Evolutionary conservation across 2,797 vertebrate species (phyloP), one percentile per base, ranked within the genome.

Genomic region (Melanotaenia boesemani): DNA sequence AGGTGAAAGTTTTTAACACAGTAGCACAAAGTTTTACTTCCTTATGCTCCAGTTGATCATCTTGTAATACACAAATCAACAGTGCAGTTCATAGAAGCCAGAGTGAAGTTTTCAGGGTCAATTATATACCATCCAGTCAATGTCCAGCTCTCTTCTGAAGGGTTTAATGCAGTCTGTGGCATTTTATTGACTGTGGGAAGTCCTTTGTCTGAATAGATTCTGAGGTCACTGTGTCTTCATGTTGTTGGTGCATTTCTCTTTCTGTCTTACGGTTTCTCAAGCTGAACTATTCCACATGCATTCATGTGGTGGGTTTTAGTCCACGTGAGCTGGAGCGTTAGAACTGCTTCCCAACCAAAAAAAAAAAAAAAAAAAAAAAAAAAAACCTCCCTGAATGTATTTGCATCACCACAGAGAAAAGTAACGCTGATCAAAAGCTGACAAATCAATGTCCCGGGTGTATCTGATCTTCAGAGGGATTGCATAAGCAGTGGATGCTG

Each of bases 1-100:
- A 34, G 8, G 37, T 60, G n/a, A 44, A 82, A 44, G 22, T 74
- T 68, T 22, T 9, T 30, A 54, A 59, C 57, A 62, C 26, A 3
- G 26, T 28, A 28, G 26, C 26, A 28, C 26, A 28, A 28, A 28
- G 2, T 71, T 63, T 64, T 36, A 6, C 44, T 64, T 82, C 61
- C 68, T 64, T 0, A 5, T 15, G n/a, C 26, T 61, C 28, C n/a
- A 50, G 30, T 28, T 28, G 9, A 22, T 46, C 28, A 1, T 48
- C 60, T 28, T 37, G 4, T 5, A 8, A 34, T 28, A 59, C 37
- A 37, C 32, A 22, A 55, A 30, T 62, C 28, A 55, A 63, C 28
- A 16, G 18, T 13, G n/a, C 26, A 50, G 62, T 50, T 26, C 36
- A 28, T 3, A 15, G 70, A 65, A 44, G 30, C 20, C 18, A 20